Evolutionary conservation across 2,888 invertebrate species (phyloP).

Genomic region (Nephrotoma flavescens): DNA sequence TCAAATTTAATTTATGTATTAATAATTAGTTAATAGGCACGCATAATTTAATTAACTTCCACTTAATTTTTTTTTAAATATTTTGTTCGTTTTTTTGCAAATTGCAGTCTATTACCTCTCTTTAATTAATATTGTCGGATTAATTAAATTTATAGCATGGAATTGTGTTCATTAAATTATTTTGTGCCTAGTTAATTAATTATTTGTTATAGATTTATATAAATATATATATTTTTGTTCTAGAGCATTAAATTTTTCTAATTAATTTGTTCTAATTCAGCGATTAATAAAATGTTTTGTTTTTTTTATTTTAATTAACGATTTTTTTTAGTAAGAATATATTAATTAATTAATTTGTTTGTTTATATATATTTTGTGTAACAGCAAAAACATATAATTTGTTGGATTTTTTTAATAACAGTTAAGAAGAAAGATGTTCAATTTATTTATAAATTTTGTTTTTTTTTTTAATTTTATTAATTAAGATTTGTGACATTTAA

Average conservation of each 20-base stretch:
- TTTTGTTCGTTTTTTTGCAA: neutral
- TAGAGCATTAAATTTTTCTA: constrained; percentile 1
- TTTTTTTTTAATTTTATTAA: neutral
- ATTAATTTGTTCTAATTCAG: neutral
- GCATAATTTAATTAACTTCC: neutral
- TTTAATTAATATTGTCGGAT: neutral
- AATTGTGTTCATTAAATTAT: neutral
- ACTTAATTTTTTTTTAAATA: neutral
- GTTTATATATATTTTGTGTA: neutral
- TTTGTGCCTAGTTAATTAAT: neutral
- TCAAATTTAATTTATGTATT: neutral
- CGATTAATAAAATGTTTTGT: neutral
- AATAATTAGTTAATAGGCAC: neutral
- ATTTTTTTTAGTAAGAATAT: neutral
- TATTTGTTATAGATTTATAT: neutral
- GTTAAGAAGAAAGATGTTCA: neutral
- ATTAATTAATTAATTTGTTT: neutral
- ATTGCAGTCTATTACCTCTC: neutral
- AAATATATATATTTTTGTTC: neutral
- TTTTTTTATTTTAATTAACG: neutral
- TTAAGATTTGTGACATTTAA: neutral
- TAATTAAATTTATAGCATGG: neutral
- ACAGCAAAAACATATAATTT: constrained; percentile 3
- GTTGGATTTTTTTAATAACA: neutral
- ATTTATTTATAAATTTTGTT: neutral